phyloP scores from a whole-genome alignment of 2,888 invertebrate genomes.

The Plagodis pulveraria region DNA sequence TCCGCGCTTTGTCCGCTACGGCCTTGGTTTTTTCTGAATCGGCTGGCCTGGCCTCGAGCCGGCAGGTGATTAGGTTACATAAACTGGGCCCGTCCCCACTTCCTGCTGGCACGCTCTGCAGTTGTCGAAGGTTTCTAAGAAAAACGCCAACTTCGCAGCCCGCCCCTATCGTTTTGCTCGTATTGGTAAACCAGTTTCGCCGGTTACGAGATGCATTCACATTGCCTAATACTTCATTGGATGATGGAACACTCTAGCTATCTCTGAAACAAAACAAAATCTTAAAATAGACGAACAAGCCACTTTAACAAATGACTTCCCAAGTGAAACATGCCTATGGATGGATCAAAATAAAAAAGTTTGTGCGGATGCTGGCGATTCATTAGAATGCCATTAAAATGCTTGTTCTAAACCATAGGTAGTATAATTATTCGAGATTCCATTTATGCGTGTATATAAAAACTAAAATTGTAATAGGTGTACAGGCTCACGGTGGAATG shows the following conservation, averaged over 20 bases:
- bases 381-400: conserved; percentile 45
- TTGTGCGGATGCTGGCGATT: conserved; percentile 30
- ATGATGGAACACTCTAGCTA: conserved; percentile 18
- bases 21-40: conserved; percentile 80
- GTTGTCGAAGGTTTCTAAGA: conserved; percentile 80
- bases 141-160: conserved; percentile 74
- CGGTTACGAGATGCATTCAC: conserved; percentile 50
- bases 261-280: not conserved
- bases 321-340: conserved; percentile 17
- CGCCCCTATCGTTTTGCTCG: conserved; percentile 69
- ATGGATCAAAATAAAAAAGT: conserved; percentile 17
- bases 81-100: conserved; percentile 81
- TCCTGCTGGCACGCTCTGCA: conserved; percentile 81
- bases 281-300: not conserved
- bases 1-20: conserved; percentile 68
- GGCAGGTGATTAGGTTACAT: conserved; percentile 85
- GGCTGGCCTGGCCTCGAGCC: conserved; percentile 69
- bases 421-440: conserved; percentile 53
- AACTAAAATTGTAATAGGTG: conserved; percentile 65
- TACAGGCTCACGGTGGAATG: conserved; percentile 70
- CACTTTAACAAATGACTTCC: conserved; percentile 15
- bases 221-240: conserved; percentile 36
- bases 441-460: conserved; percentile 59
- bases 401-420: conserved; percentile 39
- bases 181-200: conserved; percentile 65